Percentiles rank a stretch among this genome's conserved stretches.
phyloP scores from a whole-genome alignment of 2,797 vertebrate species.

The Carcharodon carcharias region DNA sequence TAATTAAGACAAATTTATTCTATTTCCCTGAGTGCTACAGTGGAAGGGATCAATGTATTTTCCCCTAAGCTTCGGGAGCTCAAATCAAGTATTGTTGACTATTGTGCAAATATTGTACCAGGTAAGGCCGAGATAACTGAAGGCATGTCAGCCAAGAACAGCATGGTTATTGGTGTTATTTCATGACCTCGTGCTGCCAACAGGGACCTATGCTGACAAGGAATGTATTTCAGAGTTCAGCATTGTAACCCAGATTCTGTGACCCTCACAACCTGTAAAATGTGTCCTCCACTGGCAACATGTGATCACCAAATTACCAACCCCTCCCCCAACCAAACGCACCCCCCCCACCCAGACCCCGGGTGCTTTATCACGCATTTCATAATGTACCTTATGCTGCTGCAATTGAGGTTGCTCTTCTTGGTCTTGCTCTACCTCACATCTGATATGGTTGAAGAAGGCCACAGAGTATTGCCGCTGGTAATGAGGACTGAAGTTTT shows the following conservation, averaged over 20 bases:
- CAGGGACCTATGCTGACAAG: neutral
- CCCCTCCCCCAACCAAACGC: too few species aligned
- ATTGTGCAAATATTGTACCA: too few species aligned
- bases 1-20: too few species aligned
- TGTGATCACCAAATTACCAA: neutral
- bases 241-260: neutral
- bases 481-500: conserved; percentile 72
- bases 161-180: neutral
- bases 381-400: conserved; percentile 63
- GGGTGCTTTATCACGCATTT: neutral
- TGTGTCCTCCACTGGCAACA: neutral
- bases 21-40: too few species aligned
- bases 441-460: conserved; percentile 66
- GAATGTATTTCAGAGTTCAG: neutral
- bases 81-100: too few species aligned
- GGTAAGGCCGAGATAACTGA: too few species aligned
- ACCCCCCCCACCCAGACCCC: too few species aligned
- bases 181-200: neutral
- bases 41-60: too few species aligned
- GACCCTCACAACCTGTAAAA: neutral
- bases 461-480: conserved; percentile 70
- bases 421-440: conserved; percentile 69
- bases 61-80: too few species aligned
- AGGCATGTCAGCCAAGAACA: too few species aligned
- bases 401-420: conserved; percentile 64